Evolutionary conservation across 2,888 invertebrate species (phyloP).

Genomic region (Clusia tigrina): DNA sequence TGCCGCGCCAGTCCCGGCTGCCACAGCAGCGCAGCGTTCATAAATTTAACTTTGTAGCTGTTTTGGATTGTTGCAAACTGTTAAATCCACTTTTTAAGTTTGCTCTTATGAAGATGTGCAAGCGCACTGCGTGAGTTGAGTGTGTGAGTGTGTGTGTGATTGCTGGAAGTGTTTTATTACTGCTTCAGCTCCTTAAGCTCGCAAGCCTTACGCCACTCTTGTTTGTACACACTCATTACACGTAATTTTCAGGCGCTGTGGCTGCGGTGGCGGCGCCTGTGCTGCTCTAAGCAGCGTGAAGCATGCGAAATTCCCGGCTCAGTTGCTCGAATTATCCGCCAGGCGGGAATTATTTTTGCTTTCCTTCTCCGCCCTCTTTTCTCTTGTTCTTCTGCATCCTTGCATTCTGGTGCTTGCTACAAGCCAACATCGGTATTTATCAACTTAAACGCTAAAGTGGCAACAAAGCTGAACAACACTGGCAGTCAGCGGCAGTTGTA

Average conservation of each 20-base stretch:
- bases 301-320: not conserved
- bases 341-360: no score
- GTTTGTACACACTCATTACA: not conserved
- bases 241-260: not conserved
- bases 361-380: no score
- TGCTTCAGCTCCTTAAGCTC: not conserved
- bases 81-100: conserved; percentile 3
- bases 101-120: not conserved
- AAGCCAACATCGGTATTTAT: not conserved
- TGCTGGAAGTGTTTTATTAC: not conserved
- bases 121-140: not conserved
- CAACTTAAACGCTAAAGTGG: not conserved
- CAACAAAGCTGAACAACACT: not conserved
- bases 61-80: not conserved
- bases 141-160: not conserved
- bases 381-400: no score
- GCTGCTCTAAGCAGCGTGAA: not conserved
- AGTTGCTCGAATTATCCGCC: no score
- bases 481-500: not conserved
- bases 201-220: not conserved
- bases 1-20: not conserved
- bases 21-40: not conserved
- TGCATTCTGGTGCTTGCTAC: not conserved
- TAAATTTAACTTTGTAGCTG: conserved; percentile 7
- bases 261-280: no score